These are phyloP conservation scores for Melierax canorus DNA, from an alignment of 2,113 vertebrate species.

Conservation along the genomic window DNA sequence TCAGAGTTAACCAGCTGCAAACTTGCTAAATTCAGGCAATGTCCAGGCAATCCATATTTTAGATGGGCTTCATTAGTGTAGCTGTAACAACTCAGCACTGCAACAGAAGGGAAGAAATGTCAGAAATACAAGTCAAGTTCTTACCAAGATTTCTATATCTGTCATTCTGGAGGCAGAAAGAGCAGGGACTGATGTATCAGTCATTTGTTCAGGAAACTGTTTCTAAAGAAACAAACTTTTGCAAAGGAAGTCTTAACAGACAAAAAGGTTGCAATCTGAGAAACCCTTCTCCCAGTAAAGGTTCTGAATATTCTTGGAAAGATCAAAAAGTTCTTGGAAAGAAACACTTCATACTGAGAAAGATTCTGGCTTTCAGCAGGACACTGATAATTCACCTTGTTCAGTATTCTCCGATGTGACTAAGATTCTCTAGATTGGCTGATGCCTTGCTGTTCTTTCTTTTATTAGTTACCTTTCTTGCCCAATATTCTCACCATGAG, in stretches of 20 bases:
- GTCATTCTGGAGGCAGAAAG: not conserved
- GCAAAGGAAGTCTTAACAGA: not conserved
- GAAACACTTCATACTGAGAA: not conserved
- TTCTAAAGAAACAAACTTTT: not conserved
- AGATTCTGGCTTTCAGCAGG: not conserved
- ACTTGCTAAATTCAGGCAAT: not conserved
- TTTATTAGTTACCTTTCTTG: not conserved
- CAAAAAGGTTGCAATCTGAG: not conserved
- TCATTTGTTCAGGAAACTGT: not conserved
- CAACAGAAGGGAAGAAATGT: not conserved
- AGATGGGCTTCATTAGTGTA: not conserved
- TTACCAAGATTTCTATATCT: not conserved
- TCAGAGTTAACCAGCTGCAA: not conserved
- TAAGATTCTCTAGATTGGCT: not conserved
- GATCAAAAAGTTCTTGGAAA: not conserved
- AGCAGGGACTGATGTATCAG: not conserved
- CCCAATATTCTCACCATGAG: not conserved
- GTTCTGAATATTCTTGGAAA: not conserved
- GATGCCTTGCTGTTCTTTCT: not conserved
- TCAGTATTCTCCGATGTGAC: fast-evolving
- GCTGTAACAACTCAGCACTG: not conserved
- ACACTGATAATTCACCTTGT: not conserved
- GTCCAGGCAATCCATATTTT: not conserved
- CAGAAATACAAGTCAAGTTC: not conserved
- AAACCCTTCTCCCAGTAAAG: not conserved